Base-by-base conservation (phyloP, 2,797 vertebrate genomes). In the Tamandua tetradactyla region DNA sequence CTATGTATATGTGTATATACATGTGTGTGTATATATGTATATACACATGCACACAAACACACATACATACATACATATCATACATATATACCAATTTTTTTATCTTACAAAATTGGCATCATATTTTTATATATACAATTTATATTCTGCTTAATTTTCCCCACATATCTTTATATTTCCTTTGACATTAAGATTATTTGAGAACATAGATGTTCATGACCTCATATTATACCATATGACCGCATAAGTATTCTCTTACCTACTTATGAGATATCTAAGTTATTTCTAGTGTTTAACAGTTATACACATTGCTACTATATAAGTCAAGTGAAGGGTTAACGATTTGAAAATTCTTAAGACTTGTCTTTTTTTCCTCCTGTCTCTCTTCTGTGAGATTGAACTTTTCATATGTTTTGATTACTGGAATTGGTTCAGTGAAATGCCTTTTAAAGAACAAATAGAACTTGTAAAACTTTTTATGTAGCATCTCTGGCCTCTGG, bases 101-200 rank as follows among this genome's bases (percentile, higher is more conserved):
- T 23, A 42, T 35, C 80, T 89, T 87, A 42, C 35, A 89, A 71
- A 89, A 95, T 64, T 59, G 12, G 14, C 32, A 47, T 80, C 23
- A 52, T 44, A 64, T 37, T 87, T 93, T 76, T n/a, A n/a, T n/a
- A n/a, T 87, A 52, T 44, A 35, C 0, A 81, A 0, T 76, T 87
- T 91, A 47, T 81, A 61, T n/a, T 47, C 64, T 88, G 17, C 42
- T 88, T 95, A 55, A 55, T 89, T 93, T 93, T 94, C 42, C 47
- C 68, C 62, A 85, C 9, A 47, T 76, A 47, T 42, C 40, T 89
- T 89, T 82, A 49, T 71, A 22, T 84, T 93, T 69, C 44, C 68
- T 55, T 82, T 92, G 69, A 83, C 37, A 66, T 86, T 84, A 85
- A 87, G 82, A 64, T 84, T 83, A 68, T 49, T 37, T 57, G 12